Percentiles rank a stretch among this genome's conserved stretches.
Evolutionary conservation across 2,113 vertebrate genomes (phyloP).

Genomic region (Chaetura pelagica): DNA sequence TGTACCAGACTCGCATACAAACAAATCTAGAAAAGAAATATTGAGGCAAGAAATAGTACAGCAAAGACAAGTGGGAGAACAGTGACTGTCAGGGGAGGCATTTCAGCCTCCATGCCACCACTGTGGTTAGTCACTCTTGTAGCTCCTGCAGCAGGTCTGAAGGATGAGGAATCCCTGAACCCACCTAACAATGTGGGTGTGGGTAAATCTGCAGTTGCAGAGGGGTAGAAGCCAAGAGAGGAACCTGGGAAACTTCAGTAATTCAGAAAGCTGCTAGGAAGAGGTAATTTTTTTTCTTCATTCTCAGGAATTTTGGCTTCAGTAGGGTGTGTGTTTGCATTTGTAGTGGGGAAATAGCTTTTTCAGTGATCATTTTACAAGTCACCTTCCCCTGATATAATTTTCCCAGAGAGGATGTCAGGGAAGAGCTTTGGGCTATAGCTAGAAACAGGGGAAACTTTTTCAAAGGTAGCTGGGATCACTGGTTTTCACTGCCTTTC

Average conservation of each 20-base stretch:
- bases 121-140: background rate
- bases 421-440: background rate
- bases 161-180: background rate
- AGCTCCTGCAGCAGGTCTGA: background rate
- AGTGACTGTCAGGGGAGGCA: background rate
- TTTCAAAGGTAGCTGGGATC: background rate
- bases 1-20: background rate
- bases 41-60: background rate
- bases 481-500: background rate
- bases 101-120: background rate
- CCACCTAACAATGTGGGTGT: fast-evolving
- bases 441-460: background rate
- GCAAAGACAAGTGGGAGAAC: background rate
- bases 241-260: background rate
- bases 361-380: background rate
- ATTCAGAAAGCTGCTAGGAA: background rate
- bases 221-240: background rate
- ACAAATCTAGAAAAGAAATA: background rate
- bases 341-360: background rate
- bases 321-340: background rate
- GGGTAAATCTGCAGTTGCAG: background rate
- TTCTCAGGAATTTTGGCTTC: background rate
- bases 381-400: background rate
- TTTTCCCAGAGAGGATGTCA: background rate
- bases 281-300: background rate